Conservation (phyloP, 2,888 invertebrate species). For the Mythimna pallens region DNA sequence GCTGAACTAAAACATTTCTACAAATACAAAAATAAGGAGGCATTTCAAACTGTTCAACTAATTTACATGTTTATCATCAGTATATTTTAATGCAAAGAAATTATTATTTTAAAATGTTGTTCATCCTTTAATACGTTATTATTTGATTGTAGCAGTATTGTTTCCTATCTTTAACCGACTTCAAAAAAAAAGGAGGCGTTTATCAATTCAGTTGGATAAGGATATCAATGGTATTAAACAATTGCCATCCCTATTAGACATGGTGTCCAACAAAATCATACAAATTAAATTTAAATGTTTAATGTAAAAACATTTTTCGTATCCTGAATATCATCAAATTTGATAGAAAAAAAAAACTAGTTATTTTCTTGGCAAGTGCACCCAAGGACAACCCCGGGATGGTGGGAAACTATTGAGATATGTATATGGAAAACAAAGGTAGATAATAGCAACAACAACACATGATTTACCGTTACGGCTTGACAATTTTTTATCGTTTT, state of each 20-base stretch:
- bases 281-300: not conserved
- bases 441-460: too few species aligned
- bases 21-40: too few species aligned
- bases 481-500: too few species aligned
- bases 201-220: too few species aligned
- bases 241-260: not conserved
- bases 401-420: too few species aligned
- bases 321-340: not conserved
- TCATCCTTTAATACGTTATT: not conserved
- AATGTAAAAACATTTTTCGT: not conserved
- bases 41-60: not conserved
- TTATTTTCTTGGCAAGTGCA: not conserved
- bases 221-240: not conserved
- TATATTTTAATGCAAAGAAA: not conserved
- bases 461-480: too few species aligned
- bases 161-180: not conserved
- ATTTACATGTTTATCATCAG: conserved; percentile 7
- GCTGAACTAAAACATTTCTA: too few species aligned
- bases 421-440: too few species aligned
- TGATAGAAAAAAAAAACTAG: too few species aligned
- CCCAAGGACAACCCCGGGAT: too few species aligned
- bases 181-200: too few species aligned
- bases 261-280: not conserved
- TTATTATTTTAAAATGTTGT: not conserved
- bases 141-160: not conserved